Conservation (phyloP, 2,113 vertebrate genomes). For the Ornithorhynchus anatinus region DNA sequence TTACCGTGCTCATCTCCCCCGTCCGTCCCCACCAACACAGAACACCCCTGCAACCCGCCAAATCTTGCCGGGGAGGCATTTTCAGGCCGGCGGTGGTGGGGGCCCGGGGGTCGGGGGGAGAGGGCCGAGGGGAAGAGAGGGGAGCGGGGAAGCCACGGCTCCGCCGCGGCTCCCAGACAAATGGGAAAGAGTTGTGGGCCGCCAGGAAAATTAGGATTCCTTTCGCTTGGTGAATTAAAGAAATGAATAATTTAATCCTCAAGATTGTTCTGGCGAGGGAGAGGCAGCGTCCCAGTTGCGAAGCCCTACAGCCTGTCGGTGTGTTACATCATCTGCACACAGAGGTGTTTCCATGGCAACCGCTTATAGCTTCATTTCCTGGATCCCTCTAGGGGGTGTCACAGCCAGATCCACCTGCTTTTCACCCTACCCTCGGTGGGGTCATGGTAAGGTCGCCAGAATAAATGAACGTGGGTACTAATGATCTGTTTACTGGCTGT, state of each 20-base stretch:
- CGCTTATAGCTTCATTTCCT: conserved; percentile 74
- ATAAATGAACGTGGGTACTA: conserved; percentile 81
- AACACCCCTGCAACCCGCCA: not conserved
- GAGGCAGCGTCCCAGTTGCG: conserved; percentile 55
- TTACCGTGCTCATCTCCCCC: too few relatives aligned
- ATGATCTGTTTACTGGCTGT: conserved; percentile 82
- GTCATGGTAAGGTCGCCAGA: conserved; percentile 78
- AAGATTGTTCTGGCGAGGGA: conserved; percentile 38
- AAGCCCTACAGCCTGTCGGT: conserved; percentile 59
- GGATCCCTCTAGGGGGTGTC: conserved; percentile 77
- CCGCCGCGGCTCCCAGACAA: conserved; percentile 17
- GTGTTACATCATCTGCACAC: conserved; percentile 73
- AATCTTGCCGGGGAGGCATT: not conserved
- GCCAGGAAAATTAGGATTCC: conserved; percentile 56
- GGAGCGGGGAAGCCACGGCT: not conserved
- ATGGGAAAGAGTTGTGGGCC: conserved; percentile 22
- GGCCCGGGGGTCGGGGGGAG: not conserved
- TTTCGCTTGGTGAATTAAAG: conserved; percentile 62
- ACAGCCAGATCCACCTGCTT: conserved; percentile 81
- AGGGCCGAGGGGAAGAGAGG: not conserved
- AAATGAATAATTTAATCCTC: conserved; percentile 61
- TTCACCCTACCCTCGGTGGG: conserved; percentile 77
- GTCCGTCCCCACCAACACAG: too few relatives aligned
- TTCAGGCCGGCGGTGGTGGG: not conserved
- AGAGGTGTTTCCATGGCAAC: conserved; percentile 76